phyloP scores from a whole-genome alignment of 2,888 invertebrate genomes.

The Sarcophaga variegata region DNA sequence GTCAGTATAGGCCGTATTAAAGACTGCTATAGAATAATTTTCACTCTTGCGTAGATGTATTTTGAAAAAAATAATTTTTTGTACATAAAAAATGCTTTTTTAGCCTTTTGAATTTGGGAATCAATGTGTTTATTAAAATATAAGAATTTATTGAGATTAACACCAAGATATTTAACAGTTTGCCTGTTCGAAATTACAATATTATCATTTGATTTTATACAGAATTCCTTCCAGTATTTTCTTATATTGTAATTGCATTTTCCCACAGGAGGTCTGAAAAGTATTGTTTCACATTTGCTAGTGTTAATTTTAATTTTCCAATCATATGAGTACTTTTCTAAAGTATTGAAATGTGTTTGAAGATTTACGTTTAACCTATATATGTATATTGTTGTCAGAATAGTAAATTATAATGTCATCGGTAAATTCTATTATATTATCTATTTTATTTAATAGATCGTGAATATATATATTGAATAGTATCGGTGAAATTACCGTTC shows the following conservation, averaged over 20 bases:
- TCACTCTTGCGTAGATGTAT: too few species aligned
- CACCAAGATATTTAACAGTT: conserved; percentile 31
- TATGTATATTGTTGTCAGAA: too few species aligned
- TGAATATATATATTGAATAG: too few species aligned
- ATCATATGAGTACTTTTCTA: conserved; percentile 30
- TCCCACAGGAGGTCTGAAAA: conserved; percentile 17
- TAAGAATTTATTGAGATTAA: conserved; percentile 39
- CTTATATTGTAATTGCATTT: conserved; percentile 45
- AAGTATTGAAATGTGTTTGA: background rate
- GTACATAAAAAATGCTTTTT: too few species aligned
- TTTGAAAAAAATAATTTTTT: too few species aligned
- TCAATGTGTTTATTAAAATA: conserved; percentile 16
- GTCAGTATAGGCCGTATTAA: too few species aligned
- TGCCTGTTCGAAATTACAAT: background rate
- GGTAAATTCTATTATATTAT: conserved; percentile 42
- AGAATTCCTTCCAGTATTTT: conserved; percentile 44
- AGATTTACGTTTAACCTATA: too few species aligned
- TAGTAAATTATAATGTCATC: too few species aligned
- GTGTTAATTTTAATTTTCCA: conserved; percentile 40
- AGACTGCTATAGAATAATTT: too few species aligned
- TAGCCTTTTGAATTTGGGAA: background rate
- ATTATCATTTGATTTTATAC: too few species aligned
- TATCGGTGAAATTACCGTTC: too few species aligned
- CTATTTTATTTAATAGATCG: conserved; percentile 3
- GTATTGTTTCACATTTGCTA: conserved; percentile 29